Percentiles rank a stretch among this genome's conserved stretches.
Conservation (phyloP, 2,797 vertebrate species). For the Danio choprae region DNA sequence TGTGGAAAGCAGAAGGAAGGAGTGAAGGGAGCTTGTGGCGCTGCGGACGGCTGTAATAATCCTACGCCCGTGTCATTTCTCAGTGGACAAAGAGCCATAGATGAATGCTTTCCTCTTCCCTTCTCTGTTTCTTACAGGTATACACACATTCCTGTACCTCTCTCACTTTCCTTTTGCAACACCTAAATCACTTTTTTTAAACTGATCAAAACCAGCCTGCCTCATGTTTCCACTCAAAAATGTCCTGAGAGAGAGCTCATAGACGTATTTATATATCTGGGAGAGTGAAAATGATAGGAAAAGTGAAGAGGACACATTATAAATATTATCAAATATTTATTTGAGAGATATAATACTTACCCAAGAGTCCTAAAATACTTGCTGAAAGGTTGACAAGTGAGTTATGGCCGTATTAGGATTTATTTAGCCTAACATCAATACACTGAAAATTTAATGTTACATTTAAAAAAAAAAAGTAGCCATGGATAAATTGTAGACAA, state of each 20-base stretch:
- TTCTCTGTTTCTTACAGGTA: conserved; percentile 6
- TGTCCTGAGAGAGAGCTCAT: neutral
- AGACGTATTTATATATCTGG: neutral
- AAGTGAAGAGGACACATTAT: neutral
- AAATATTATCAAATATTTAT: neutral
- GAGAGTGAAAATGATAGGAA: neutral
- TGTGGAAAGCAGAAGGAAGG: conserved; percentile 35
- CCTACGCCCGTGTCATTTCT: conserved; percentile 44
- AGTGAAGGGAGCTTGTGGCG: conserved; percentile 35
- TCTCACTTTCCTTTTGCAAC: neutral
- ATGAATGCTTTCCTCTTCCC: conserved; percentile 11
- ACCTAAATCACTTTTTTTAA: conserved; percentile 17
- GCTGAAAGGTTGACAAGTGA: neutral
- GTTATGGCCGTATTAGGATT: neutral
- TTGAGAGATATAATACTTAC: neutral
- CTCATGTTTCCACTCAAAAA: neutral
- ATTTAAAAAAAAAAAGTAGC: too few species aligned
- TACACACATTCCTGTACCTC: neutral
- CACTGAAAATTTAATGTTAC: neutral
- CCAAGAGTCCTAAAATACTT: neutral
- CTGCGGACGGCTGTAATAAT: conserved; percentile 49
- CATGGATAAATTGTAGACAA: too few species aligned
- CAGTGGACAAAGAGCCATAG: conserved; percentile 22
- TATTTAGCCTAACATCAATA: neutral
- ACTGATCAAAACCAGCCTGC: conserved; percentile 6